Conservation (phyloP, 1,140 invertebrate species). For the Euschistus heros region DNA sequence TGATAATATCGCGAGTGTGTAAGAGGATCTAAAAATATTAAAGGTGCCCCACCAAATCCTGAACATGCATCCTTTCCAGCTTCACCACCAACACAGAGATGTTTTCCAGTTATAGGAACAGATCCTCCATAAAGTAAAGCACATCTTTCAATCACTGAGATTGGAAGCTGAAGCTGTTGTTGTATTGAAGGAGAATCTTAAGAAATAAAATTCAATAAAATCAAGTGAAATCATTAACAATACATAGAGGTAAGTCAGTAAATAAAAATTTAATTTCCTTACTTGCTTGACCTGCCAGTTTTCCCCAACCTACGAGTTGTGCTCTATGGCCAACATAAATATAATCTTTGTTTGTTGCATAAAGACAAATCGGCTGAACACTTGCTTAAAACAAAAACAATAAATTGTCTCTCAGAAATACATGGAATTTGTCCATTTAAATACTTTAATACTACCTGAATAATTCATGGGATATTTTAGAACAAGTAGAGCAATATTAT, state of each 20-base stretch:
- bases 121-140: constrained; percentile 42
- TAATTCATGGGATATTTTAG: constrained; percentile 52
- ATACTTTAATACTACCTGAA: constrained; percentile 41
- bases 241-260: no score
- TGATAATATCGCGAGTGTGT: constrained; percentile 40
- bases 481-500: constrained; percentile 55
- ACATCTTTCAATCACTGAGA: constrained; percentile 42
- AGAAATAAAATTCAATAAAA: constrained; percentile 1
- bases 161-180: constrained; percentile 43
- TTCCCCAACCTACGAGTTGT: constrained; percentile 42
- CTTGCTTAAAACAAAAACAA: constrained; percentile 36
- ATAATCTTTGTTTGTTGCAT: constrained; percentile 17
- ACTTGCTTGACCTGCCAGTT: constrained; percentile 35
- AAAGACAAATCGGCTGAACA: constrained; percentile 41
- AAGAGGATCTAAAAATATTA: constrained; percentile 39
- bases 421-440: background rate
- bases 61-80: constrained; percentile 52
- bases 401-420: background rate
- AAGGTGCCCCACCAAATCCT: constrained; percentile 55
- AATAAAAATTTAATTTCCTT: constrained; percentile 3
- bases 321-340: constrained; percentile 35
- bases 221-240: no score
- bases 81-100: constrained; percentile 57
- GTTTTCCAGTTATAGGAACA: constrained; percentile 43
- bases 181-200: constrained; percentile 31